Base-by-base conservation (phyloP, 2,888 invertebrate species). In the Artemia sinica region DNA sequence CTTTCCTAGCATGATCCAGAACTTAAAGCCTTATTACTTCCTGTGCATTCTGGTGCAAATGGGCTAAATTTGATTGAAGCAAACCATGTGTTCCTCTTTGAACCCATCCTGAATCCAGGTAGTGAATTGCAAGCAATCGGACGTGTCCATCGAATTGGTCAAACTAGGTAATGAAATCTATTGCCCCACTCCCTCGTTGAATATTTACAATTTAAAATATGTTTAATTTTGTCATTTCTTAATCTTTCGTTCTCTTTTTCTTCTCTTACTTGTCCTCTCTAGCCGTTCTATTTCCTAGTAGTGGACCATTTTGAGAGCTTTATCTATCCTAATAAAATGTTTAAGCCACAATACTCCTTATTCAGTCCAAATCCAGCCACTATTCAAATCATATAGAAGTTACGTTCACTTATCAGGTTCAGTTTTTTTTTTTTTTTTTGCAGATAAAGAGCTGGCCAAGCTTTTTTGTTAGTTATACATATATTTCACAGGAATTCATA, bases 21-120 rank as follows among this genome's bases (percentile, higher is more conserved):
- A 65, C 72, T 79, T 6, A 75, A 74, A 65, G 84, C 83, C 8
- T 78, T 89, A 49, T 76, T 89, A n/a, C 78, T 89, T 74, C 85
- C 86, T 0, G 77, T 88, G 18, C 76, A 81, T 68, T 80, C 82
- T 69, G 89, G 88, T n/a, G 81, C 86, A 0, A 88, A 88, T 76
- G 89, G 89, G 0, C 78, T 89, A 12, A 89, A 89, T 78, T 77
- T 89, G 67, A 84, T 84, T 49, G 88, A 89, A 78, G 89, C 89
- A 0, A 86, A 85, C 0, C 87, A 89, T 77, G 85, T 89, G 0
- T 80, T 89, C 67, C 79, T 89, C 41, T 82, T 86, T 0, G 89
- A 89, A 74, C 89, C 88, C 0, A 80, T 86, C 63, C 78, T 88
- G 18, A 86, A 88, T 77, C 83, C 84, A 3, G 85, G 84, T 0